Percentiles rank a stretch among this genome's conserved stretches.
Evolutionary conservation across 1,140 invertebrate genomes (phyloP).

Genomic region (Laupala kohalensis): DNA sequence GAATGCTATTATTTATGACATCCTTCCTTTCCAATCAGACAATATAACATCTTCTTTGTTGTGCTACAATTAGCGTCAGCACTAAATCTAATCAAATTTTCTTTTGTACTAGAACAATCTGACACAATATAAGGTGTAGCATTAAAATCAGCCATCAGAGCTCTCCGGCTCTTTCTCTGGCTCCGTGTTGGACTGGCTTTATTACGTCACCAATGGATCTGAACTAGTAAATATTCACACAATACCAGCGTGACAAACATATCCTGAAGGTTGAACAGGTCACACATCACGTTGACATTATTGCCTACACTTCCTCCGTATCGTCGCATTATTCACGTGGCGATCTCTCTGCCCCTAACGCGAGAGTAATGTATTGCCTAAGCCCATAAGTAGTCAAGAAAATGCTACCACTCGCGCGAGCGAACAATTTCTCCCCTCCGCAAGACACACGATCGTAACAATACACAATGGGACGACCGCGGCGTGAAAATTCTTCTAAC

Average conservation of each 20-base stretch:
- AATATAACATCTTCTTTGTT: too few relatives aligned
- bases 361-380: background rate
- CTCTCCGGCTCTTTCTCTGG: background rate
- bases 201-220: background rate
- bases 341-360: background rate
- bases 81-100: too few relatives aligned
- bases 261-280: background rate
- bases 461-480: background rate
- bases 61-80: too few relatives aligned
- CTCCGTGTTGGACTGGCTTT: background rate
- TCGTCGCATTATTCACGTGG: background rate
- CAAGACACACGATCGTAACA: too few relatives aligned
- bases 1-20: too few relatives aligned
- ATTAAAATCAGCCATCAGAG: too few relatives aligned
- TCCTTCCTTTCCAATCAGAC: too few relatives aligned
- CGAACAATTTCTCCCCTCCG: background rate
- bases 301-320: background rate
- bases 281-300: background rate
- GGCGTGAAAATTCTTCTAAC: background rate
- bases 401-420: background rate
- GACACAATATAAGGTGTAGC: too few relatives aligned
- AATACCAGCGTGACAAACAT: background rate
- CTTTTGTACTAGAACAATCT: too few relatives aligned
- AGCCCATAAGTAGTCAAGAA: background rate
- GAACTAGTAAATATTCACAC: background rate